A percentile compares a stretch with the other conserved stretches of the same genome.
Conservation (phyloP, 2,888 invertebrate species). For the Parthenolecanium corni region DNA sequence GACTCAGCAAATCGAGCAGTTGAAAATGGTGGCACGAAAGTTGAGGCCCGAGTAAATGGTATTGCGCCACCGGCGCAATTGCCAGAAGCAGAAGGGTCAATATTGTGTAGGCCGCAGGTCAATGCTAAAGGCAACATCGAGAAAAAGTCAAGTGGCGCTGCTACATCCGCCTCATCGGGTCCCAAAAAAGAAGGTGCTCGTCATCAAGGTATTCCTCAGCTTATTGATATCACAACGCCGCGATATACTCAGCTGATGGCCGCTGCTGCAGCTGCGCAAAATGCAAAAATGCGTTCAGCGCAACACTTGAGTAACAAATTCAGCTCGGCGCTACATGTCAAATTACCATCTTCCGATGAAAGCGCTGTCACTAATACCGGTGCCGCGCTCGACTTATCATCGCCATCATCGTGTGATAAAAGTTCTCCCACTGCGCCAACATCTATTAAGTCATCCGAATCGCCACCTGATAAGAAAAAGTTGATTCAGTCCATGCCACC, state of each 20-base stretch:
- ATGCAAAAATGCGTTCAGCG: constrained; percentile 3
- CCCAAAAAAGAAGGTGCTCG: neutral
- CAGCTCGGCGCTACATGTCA: constrained; percentile 3
- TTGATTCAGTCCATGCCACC: constrained; percentile 8
- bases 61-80: neutral
- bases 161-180: neutral
- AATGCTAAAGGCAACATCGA: neutral
- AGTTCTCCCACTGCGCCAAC: neutral
- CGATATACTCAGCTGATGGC: constrained; percentile 31
- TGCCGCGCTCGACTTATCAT: neutral
- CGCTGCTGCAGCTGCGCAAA: neutral
- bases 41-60: neutral
- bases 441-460: neutral
- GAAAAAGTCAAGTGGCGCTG: neutral
- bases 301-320: constrained; percentile 16
- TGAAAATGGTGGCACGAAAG: neutral
- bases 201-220: constrained; percentile 31
- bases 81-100: neutral
- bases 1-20: neutral
- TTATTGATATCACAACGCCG: constrained; percentile 33
- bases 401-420: neutral
- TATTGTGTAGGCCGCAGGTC: neutral
- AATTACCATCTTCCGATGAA: neutral
- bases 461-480: constrained; percentile 15
- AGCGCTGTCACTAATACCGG: too few relatives aligned